phyloP scores from a whole-genome alignment of 1,140 invertebrate genomes.

The Spodoptera frugiperda region DNA sequence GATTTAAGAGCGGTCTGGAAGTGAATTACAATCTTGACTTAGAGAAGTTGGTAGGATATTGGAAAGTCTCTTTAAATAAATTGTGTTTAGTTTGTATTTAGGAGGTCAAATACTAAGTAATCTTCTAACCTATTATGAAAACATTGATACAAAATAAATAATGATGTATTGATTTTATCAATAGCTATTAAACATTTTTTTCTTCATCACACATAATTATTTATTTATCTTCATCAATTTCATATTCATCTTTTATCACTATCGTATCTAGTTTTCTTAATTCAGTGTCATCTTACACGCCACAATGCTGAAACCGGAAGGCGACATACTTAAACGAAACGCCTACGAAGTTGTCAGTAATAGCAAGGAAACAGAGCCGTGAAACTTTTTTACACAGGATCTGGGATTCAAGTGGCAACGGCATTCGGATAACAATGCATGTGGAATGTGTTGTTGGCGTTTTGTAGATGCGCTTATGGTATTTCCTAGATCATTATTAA shows the following conservation, averaged over 20 bases:
- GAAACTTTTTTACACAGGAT: neutral
- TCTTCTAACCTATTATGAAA: too few relatives aligned
- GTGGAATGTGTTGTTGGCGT: too few relatives aligned
- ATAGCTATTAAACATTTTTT: too few relatives aligned
- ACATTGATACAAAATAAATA: too few relatives aligned
- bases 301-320: constrained; percentile 43
- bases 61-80: too few relatives aligned
- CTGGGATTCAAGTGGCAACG: neutral
- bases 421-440: neutral
- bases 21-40: constrained; percentile 8
- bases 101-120: too few relatives aligned
- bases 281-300: neutral
- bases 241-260: too few relatives aligned
- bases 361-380: constrained; percentile 39
- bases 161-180: too few relatives aligned
- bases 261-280: neutral
- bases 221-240: too few relatives aligned
- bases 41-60: neutral
- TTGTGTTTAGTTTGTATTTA: too few relatives aligned
- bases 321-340: constrained; percentile 52
- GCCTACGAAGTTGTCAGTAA: constrained; percentile 51
- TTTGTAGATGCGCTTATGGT: too few relatives aligned
- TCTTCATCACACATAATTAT: too few relatives aligned
- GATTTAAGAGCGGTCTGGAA: constrained; percentile 1
- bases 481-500: neutral